Percentiles rank a stretch among this genome's conserved stretches.
Evolutionary conservation across 2,888 invertebrate species (phyloP).

Genomic region (Hyppa rectilinea): DNA sequence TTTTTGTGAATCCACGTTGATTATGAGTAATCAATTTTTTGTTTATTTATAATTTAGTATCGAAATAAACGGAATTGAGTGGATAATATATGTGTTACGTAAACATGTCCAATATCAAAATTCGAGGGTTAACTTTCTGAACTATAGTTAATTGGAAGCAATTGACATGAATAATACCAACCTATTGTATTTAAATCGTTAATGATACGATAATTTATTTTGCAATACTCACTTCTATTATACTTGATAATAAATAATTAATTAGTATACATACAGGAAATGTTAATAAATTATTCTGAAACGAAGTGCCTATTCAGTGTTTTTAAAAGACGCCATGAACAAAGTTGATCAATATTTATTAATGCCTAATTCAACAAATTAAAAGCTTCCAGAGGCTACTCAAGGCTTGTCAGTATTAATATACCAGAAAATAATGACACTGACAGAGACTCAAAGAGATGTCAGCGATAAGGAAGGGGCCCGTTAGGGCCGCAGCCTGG

Average conservation of each 20-base stretch:
- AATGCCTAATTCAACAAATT: not conserved
- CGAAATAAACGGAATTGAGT: constrained; percentile 68
- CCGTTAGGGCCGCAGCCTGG: too few species aligned
- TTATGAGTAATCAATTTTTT: constrained; percentile 79
- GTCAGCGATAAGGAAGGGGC: too few species aligned
- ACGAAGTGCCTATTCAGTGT: not conserved
- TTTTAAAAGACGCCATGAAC: not conserved
- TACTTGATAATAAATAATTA: constrained; percentile 15
- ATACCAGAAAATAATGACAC: too few species aligned
- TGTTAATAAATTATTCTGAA: not conserved
- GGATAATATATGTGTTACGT: constrained; percentile 65
- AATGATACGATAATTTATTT: not conserved
- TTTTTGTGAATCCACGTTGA: constrained; percentile 79
- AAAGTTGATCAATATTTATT: not conserved
- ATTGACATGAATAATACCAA: constrained; percentile 6
- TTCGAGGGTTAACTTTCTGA: constrained; percentile 36
- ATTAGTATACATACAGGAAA: not conserved
- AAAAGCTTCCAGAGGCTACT: not conserved
- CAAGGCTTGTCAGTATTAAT: too few species aligned
- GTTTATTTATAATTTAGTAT: constrained; percentile 79
- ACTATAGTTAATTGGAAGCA: constrained; percentile 34
- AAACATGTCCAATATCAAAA: constrained; percentile 55
- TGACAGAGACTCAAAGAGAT: too few species aligned
- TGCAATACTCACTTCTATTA: not conserved
- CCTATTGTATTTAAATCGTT: constrained; percentile 24